A percentile compares a stretch with the other conserved stretches of the same genome.
Evolutionary conservation across 2,797 vertebrate species (phyloP).

Genomic region (Alosa sapidissima): DNA sequence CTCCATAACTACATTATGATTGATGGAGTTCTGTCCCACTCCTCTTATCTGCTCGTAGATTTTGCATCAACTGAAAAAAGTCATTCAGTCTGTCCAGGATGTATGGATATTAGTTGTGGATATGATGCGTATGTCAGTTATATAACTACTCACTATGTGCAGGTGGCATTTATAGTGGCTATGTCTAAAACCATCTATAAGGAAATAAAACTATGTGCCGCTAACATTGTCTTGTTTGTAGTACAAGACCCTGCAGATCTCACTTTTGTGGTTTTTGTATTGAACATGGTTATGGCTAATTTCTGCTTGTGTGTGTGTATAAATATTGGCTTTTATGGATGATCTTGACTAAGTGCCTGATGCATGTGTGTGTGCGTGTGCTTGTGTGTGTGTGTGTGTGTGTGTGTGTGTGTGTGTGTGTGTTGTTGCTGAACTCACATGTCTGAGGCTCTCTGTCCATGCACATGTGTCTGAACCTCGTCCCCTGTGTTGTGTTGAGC

Average conservation of each 20-base stretch:
- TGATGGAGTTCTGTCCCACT: neutral
- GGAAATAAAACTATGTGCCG: neutral
- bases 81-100: neutral
- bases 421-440: neutral
- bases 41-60: neutral
- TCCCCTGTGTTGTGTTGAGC: conserved; percentile 27
- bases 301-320: neutral
- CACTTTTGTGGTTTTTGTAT: neutral
- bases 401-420: neutral
- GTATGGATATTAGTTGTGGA: neutral
- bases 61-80: neutral
- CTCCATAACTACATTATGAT: neutral
- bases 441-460: neutral
- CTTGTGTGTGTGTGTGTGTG: neutral
- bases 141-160: neutral
- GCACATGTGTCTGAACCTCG: conserved; percentile 32
- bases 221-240: neutral
- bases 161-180: neutral
- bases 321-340: neutral
- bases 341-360: neutral
- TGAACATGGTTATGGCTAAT: neutral
- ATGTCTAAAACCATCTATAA: neutral
- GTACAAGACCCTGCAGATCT: neutral
- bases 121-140: neutral
- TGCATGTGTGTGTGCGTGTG: neutral